Conservation (phyloP, 35 echinoderm and acorn worm genomes). For the Ophioderma brevispina region DNA sequence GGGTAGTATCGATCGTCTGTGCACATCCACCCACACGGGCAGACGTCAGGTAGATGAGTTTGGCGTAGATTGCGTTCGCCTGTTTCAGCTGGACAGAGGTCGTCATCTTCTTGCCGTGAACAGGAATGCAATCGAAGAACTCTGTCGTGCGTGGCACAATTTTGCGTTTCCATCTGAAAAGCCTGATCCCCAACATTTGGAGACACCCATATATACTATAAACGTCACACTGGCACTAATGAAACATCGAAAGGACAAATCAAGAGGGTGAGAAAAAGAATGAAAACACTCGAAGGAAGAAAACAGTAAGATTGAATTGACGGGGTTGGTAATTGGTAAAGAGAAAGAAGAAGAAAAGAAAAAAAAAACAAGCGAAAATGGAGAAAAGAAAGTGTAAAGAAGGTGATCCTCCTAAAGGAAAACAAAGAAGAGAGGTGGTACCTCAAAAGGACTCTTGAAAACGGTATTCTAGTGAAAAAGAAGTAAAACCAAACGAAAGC, state of each 20-base stretch:
- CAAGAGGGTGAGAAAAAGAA: no score
- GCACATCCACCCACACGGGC: not conserved
- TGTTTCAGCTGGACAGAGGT: slow-evolving; percentile 1
- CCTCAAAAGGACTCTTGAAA: not conserved
- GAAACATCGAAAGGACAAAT: not conserved
- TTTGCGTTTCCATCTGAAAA: not conserved
- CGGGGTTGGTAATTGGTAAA: not conserved
- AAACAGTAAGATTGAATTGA: no score
- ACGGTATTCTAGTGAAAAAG: not conserved
- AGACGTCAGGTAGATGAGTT: not conserved
- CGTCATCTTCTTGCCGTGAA: not conserved
- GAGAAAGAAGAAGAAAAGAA: not conserved
- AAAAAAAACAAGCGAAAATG: not conserved
- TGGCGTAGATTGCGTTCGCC: not conserved
- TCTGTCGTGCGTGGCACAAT: not conserved
- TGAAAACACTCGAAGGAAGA: no score
- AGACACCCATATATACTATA: not conserved
- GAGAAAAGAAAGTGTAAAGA: not conserved
- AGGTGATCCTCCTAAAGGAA: not conserved
- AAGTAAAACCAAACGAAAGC: not conserved
- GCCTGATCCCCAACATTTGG: not conserved
- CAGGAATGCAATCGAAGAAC: not conserved
- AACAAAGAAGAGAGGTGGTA: not conserved
- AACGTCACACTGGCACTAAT: not conserved
- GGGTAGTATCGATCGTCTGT: not conserved